These are phyloP conservation scores for Seriola rivoliana DNA, from an alignment of 2,113 vertebrate genomes.

Conservation along the genomic window DNA sequence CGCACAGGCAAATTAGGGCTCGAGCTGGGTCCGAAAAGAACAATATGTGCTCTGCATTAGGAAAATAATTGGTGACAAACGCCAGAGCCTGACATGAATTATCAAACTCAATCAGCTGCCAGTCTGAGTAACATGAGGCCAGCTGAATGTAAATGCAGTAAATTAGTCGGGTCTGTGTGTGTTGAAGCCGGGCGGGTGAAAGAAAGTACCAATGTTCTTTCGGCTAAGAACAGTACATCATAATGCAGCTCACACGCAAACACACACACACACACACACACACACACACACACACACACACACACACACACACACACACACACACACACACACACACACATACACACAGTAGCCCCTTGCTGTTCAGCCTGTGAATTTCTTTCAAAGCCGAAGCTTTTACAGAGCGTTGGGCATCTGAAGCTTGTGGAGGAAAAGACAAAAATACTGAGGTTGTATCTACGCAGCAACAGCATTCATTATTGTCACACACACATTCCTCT, in stretches of 20 bases:
- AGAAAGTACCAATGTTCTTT: slow-evolving; percentile 41
- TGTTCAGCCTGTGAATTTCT: slow-evolving; percentile 25
- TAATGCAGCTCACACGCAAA: slow-evolving; percentile 44
- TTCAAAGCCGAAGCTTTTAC: slow-evolving; percentile 25
- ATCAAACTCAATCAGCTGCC: slow-evolving; percentile 28
- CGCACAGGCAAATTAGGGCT: slow-evolving; percentile 21
- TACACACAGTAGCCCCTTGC: not conserved
- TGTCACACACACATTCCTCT: not conserved
- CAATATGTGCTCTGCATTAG: slow-evolving; percentile 27
- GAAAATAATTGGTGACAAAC: slow-evolving; percentile 41
- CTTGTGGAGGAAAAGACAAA: slow-evolving; percentile 26
- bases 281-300: not conserved
- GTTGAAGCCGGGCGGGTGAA: slow-evolving; percentile 25
- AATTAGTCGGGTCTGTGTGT: slow-evolving; percentile 28
- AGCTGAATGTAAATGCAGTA: slow-evolving; percentile 26
- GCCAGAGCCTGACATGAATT: slow-evolving; percentile 23
- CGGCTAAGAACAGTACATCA: slow-evolving; percentile 37
- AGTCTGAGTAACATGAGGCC: slow-evolving; percentile 18
- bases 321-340: not conserved
- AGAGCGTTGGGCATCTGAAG: slow-evolving; percentile 25
- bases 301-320: not conserved
- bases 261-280: not conserved
- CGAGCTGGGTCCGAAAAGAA: slow-evolving; percentile 31
- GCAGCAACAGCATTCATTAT: slow-evolving; percentile 15
- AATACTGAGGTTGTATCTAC: slow-evolving; percentile 19